These are phyloP conservation scores for Lasioglossum vierecki DNA, from an alignment of 2,888 invertebrate species.

Conservation along the genomic window DNA sequence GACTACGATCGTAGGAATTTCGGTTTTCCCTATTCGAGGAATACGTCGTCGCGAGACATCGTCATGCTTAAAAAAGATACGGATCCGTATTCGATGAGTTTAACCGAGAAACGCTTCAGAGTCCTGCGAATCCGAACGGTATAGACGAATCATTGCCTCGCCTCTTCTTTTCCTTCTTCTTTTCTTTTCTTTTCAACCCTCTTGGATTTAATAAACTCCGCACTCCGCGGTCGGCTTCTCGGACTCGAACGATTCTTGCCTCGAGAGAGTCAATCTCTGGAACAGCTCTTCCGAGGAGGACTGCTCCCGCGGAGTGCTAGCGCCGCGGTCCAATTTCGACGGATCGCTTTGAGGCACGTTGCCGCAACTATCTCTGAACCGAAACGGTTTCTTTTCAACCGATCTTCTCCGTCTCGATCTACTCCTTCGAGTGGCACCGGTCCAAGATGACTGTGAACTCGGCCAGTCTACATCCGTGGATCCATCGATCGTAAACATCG, in stretches of 20 bases:
- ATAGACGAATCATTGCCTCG: not conserved
- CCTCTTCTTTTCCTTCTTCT: too few species aligned
- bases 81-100: not conserved
- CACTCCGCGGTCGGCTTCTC: constrained; percentile 43
- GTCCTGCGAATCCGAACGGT: not conserved
- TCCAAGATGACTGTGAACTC: not conserved
- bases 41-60: not conserved
- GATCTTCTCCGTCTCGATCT: constrained; percentile 57
- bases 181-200: not conserved
- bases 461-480: constrained; percentile 13
- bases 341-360: constrained; percentile 68
- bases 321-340: constrained; percentile 72
- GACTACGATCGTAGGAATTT: not conserved
- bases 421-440: not conserved
- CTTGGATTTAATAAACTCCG: constrained; percentile 56
- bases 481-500: not conserved
- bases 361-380: constrained; percentile 35
- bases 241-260: constrained; percentile 27
- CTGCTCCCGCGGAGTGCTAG: not conserved
- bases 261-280: constrained; percentile 33
- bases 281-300: constrained; percentile 52
- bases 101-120: not conserved
- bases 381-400: constrained; percentile 4
- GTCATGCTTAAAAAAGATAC: not conserved
- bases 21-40: not conserved